These are phyloP conservation scores for Avahi laniger DNA, from an alignment of 2,797 vertebrate species.

Conservation along the genomic window DNA sequence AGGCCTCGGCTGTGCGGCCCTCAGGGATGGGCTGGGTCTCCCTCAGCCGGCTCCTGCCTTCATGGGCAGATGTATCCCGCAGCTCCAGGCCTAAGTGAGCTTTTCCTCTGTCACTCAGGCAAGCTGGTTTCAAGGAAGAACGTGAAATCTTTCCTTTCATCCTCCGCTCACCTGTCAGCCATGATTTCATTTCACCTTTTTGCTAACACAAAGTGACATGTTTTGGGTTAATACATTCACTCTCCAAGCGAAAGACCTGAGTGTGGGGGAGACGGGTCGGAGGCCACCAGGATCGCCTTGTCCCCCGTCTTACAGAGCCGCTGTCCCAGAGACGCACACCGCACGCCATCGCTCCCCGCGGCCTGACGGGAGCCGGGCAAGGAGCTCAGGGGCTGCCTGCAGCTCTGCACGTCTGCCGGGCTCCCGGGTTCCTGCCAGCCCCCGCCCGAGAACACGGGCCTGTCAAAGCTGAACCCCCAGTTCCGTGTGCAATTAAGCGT, in stretches of 20 bases:
- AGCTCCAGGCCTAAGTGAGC: rapidly evolving
- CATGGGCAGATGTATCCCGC: background rate
- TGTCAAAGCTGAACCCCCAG: rapidly evolving
- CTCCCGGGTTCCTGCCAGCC: background rate
- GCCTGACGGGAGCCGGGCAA: rapidly evolving
- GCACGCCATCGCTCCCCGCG: rapidly evolving
- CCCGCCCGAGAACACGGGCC: rapidly evolving
- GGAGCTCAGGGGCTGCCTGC: rapidly evolving
- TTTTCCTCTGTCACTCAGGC: background rate
- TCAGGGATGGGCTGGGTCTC: rapidly evolving
- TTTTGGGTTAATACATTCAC: background rate
- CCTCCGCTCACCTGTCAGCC: background rate
- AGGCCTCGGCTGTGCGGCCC: too few relatives aligned
- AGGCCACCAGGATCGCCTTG: background rate
- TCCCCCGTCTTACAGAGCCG: background rate
- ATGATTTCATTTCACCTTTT: background rate
- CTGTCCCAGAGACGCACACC: background rate
- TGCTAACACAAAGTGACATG: background rate
- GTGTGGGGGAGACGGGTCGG: background rate
- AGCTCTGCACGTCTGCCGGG: background rate
- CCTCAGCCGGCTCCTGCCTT: background rate
- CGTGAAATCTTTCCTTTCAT: rapidly evolving
- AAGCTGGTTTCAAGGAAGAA: background rate
- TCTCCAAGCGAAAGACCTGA: background rate
- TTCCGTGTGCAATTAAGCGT: rapidly evolving